phyloP scores from a whole-genome alignment of 2,797 vertebrate species.

The Eospalax fontanierii region DNA sequence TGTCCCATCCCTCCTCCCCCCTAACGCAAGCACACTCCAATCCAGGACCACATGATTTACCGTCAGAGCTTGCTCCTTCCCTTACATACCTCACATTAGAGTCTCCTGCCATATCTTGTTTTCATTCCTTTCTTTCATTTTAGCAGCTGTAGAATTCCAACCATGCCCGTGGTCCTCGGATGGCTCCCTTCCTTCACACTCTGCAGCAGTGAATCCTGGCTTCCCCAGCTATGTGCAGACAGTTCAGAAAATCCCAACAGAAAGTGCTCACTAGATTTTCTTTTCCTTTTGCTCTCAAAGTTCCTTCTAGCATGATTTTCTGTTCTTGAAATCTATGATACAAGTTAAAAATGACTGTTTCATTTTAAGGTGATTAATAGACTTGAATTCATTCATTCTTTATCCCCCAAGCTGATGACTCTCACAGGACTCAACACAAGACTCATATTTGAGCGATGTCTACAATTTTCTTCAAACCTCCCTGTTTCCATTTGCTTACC shows the following conservation, averaged over 20 bases:
- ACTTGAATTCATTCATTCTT: slow-evolving; percentile 77
- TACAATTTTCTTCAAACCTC: slow-evolving; percentile 74
- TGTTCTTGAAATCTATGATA: slow-evolving; percentile 28
- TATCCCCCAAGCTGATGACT: slow-evolving; percentile 60
- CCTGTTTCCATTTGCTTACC: slow-evolving; percentile 69
- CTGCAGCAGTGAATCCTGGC: not conserved
- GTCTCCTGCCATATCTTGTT: not conserved
- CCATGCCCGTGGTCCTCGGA: not conserved
- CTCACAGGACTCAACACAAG: slow-evolving; percentile 69
- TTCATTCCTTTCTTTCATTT: not conserved
- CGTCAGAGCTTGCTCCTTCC: not conserved
- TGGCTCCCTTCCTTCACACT: not conserved
- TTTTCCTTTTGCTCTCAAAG: not conserved
- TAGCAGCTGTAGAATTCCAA: not conserved
- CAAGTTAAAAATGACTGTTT: slow-evolving; percentile 52
- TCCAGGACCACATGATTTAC: not conserved
- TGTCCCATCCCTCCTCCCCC: not conserved
- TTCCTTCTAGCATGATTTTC: slow-evolving; percentile 17
- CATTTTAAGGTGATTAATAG: slow-evolving; percentile 72
- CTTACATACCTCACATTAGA: not conserved
- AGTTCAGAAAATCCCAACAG: not conserved
- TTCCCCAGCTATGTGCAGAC: not conserved
- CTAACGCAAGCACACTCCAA: not conserved
- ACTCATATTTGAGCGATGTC: slow-evolving; percentile 73
- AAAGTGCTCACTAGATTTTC: not conserved